phyloP scores from a whole-genome alignment of 2,113 vertebrate species.

The Cryptomyrus ogoouensis region DNA sequence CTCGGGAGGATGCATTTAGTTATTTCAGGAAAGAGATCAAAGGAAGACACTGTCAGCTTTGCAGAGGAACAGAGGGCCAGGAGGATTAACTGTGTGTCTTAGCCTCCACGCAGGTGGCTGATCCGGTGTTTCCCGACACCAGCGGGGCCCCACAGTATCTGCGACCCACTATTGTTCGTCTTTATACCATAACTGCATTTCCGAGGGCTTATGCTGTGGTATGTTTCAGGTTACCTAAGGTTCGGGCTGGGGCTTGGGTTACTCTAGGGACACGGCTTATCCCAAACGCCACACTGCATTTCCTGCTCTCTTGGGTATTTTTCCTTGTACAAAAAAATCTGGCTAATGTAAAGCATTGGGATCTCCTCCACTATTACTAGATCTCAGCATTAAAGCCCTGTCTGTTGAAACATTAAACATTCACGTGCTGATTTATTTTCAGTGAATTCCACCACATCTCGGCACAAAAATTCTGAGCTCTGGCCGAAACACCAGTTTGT shows the following conservation, averaged over 20 bases:
- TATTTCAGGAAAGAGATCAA: slow-evolving; percentile 32
- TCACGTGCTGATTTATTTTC: neutral
- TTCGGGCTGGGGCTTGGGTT: slow-evolving; percentile 26
- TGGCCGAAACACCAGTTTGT: neutral
- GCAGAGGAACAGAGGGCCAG: neutral
- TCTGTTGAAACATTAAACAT: neutral
- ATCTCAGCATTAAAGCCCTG: neutral
- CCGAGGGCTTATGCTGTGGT: slow-evolving; percentile 29
- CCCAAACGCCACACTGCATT: neutral
- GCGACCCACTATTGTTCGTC: slow-evolving; percentile 24
- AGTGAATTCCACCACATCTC: neutral
- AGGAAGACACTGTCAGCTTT: slow-evolving; percentile 10
- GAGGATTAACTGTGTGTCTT: slow-evolving; percentile 45
- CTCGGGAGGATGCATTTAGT: neutral
- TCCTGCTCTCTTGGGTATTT: neutral
- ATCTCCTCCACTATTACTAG: neutral
- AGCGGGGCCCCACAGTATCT: slow-evolving; percentile 41
- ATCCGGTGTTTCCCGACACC: slow-evolving; percentile 44
- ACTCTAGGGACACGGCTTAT: neutral
- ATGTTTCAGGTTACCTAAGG: slow-evolving; percentile 40
- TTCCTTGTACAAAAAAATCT: neutral
- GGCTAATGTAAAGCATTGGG: neutral
- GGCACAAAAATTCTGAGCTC: neutral
- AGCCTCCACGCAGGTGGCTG: slow-evolving; percentile 59
- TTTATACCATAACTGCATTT: neutral